These are phyloP conservation scores for Pseudois nayaur DNA, from an alignment of 2,113 vertebrate species.

Conservation along the genomic window DNA sequence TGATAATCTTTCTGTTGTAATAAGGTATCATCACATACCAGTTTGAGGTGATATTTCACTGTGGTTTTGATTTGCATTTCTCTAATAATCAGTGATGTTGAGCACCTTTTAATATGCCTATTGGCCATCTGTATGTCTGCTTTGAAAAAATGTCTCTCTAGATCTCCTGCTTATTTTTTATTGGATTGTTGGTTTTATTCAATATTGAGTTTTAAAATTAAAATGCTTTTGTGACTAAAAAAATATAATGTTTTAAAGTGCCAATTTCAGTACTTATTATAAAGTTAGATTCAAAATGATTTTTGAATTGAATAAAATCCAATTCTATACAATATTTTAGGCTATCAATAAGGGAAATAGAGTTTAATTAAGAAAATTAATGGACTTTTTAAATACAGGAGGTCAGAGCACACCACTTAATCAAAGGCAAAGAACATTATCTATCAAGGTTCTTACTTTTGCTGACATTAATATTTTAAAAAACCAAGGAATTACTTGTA, in stretches of 20 bases:
- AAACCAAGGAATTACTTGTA: not conserved
- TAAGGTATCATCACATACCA: not conserved
- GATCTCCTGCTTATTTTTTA: not conserved
- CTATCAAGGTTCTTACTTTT: not conserved
- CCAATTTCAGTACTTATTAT: not conserved
- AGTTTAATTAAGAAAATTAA: conserved; percentile 52
- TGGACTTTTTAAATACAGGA: not conserved
- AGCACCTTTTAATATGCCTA: not conserved
- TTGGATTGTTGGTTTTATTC: not conserved
- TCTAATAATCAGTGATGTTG: not conserved
- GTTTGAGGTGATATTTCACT: not conserved
- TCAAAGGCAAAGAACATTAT: conserved; percentile 28
- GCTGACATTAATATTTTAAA: not conserved
- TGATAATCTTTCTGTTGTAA: not conserved
- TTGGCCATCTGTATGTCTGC: not conserved
- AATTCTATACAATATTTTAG: conserved; percentile 20
- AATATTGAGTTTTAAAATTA: not conserved
- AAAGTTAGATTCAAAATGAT: not conserved
- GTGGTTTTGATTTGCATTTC: not conserved
- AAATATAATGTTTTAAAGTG: not conserved
- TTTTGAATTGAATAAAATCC: not conserved
- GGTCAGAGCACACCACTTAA: conserved; percentile 36
- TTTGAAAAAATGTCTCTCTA: not conserved
- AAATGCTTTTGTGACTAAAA: not conserved
- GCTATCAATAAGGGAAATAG: not conserved